These are phyloP conservation scores for Cataglyphis livida DNA, from an alignment of 2,888 invertebrate species.

Conservation along the genomic window DNA sequence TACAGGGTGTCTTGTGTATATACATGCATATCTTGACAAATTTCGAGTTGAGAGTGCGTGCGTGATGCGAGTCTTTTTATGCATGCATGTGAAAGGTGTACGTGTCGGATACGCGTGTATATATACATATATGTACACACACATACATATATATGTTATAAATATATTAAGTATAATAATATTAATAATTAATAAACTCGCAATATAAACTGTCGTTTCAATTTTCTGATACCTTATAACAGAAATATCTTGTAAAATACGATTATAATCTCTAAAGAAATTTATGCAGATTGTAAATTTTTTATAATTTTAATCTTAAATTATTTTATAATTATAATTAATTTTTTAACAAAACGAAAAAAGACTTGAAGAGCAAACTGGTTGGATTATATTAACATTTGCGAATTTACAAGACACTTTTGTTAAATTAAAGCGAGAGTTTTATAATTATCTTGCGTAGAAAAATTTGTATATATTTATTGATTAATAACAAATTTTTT, in stretches of 20 bases:
- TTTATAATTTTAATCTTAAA: background rate
- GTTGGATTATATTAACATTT: background rate
- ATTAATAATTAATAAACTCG: slow-evolving; percentile 81
- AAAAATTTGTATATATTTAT: background rate
- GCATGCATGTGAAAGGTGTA: background rate
- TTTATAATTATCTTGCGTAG: no score
- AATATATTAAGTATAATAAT: slow-evolving; percentile 78
- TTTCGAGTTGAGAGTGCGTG: background rate
- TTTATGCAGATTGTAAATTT: background rate
- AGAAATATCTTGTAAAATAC: background rate
- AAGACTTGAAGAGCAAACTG: background rate
- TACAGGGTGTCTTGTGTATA: slow-evolving; percentile 76
- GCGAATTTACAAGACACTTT: background rate
- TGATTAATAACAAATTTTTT: background rate
- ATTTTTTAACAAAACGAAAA: background rate
- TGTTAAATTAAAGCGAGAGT: no score
- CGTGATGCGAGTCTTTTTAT: background rate
- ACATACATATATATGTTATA: slow-evolving; percentile 76
- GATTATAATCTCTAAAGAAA: background rate
- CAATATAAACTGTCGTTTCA: slow-evolving; percentile 74
- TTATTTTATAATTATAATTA: no score
- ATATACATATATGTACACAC: slow-evolving; percentile 68
- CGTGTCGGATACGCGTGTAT: slow-evolving; percentile 67
- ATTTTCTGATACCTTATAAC: slow-evolving; percentile 16
- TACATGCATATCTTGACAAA: slow-evolving; percentile 65